Percentiles rank a stretch among this genome's conserved stretches.
phyloP scores from a whole-genome alignment of 2,888 invertebrate genomes.

The Aquatica leii region DNA sequence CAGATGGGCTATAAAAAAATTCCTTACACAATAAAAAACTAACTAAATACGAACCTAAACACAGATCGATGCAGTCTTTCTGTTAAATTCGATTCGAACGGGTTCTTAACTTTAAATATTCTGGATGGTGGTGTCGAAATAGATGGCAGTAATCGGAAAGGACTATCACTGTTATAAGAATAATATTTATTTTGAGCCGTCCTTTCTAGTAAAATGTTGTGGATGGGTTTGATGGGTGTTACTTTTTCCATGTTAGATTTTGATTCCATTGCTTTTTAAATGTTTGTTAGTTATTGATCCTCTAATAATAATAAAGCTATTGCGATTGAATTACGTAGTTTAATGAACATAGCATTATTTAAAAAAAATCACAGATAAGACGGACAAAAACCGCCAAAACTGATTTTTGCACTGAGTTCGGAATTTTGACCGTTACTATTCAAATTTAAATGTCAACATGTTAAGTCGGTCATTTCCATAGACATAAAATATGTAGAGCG shows the following conservation, averaged over 20 bases:
- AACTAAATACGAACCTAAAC: constrained; percentile 66
- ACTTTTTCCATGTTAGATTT: constrained; percentile 26
- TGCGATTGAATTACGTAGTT: not conserved
- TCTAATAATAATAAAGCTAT: not conserved
- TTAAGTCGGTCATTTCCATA: not conserved
- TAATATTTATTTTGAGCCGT: constrained; percentile 34
- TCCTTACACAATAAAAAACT: constrained; percentile 21
- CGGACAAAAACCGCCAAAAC: constrained; percentile 6
- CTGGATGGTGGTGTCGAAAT: constrained; percentile 67
- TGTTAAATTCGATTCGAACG: constrained; percentile 72
- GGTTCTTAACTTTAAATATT: constrained; percentile 69
- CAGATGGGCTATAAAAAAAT: constrained; percentile 55
- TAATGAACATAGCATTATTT: not conserved
- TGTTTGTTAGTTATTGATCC: constrained; percentile 32
- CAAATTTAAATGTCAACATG: not conserved
- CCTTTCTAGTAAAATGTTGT: constrained; percentile 31
- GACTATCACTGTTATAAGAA: constrained; percentile 49
- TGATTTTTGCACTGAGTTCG: constrained; percentile 7
- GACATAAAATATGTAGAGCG: too few species aligned
- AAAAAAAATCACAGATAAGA: constrained; percentile 6
- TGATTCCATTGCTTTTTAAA: constrained; percentile 37
- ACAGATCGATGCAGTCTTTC: constrained; percentile 73
- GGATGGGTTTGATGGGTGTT: constrained; percentile 27
- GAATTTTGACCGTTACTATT: constrained; percentile 3
- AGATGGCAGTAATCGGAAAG: constrained; percentile 57